A percentile compares a stretch with the other conserved stretches of the same genome.
Evolutionary conservation across 2,888 invertebrate genomes (phyloP).

Genomic region (Celastrina argiolus): DNA sequence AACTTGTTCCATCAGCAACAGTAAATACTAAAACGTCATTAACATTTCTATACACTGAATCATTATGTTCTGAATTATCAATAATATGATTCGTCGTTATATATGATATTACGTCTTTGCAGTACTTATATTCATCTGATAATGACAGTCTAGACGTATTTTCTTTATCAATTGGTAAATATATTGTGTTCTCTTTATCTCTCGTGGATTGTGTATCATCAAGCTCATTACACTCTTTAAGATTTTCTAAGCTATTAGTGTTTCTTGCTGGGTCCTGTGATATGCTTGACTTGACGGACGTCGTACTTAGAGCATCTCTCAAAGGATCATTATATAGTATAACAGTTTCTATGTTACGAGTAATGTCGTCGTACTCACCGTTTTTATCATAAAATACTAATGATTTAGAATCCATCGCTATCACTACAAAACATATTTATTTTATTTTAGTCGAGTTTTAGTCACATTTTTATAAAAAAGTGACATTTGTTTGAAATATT

Average conservation of each 20-base stretch:
- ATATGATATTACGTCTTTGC: constrained; percentile 43
- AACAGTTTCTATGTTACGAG: not conserved
- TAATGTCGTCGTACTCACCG: not conserved
- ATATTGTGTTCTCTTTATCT: not conserved
- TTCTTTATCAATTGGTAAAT: not conserved
- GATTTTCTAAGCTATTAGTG: not conserved
- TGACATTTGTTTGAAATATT: not conserved
- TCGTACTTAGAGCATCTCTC: not conserved
- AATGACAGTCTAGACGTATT: constrained; percentile 18
- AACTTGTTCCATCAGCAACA: not conserved
- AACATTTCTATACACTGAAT: not conserved
- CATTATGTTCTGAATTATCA: not conserved
- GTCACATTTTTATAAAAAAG: not conserved
- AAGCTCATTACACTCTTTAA: not conserved
- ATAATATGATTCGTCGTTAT: not conserved
- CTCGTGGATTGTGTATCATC: not conserved
- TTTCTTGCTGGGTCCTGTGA: not conserved
- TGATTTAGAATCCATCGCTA: not conserved
- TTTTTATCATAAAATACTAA: not conserved
- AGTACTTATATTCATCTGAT: constrained; percentile 38
- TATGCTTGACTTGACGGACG: not conserved
- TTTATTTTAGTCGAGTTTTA: not conserved
- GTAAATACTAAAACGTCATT: not conserved
- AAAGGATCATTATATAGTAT: not conserved
- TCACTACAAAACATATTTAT: not conserved